These are phyloP conservation scores for Autographa pulchrina DNA, from an alignment of 2,888 invertebrate species.

Conservation along the genomic window DNA sequence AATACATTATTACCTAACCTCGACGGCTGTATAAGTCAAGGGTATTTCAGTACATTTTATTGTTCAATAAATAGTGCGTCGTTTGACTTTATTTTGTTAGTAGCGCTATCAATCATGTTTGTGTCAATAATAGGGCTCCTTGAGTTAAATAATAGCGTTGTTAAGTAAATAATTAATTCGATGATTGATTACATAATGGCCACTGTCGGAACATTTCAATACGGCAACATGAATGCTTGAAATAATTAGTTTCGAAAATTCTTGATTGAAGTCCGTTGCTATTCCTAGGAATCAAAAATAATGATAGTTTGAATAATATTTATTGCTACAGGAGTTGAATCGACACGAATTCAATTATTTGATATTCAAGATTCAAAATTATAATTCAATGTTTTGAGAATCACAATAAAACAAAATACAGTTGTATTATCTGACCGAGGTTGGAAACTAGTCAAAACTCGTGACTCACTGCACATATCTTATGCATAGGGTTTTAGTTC, in stretches of 20 bases:
- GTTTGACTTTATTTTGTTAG: conserved; percentile 49
- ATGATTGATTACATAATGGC: conserved; percentile 50
- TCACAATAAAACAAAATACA: conserved; percentile 31
- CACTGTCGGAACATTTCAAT: conserved; percentile 16
- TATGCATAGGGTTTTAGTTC: conserved; percentile 58
- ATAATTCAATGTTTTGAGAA: conserved; percentile 41
- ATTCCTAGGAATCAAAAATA: not conserved
- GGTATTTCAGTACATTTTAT: conserved; percentile 68
- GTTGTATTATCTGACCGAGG: conserved; percentile 58
- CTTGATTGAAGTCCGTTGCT: not conserved
- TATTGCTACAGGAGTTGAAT: conserved; percentile 22
- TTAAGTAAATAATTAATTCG: conserved; percentile 49
- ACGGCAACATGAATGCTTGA: not conserved
- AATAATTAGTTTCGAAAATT: not conserved
- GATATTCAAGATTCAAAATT: conserved; percentile 37
- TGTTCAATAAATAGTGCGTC: conserved; percentile 72
- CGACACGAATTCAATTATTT: conserved; percentile 44
- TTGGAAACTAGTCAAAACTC: conserved; percentile 59
- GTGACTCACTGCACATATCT: conserved; percentile 53
- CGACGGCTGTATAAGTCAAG: conserved; percentile 78
- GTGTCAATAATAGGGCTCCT: conserved; percentile 69
- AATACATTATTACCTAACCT: conserved; percentile 73
- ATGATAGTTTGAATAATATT: not conserved
- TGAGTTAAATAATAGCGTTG: conserved; percentile 57
- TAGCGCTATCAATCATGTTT: conserved; percentile 63